Evolutionary conservation across 1,140 invertebrate species (phyloP).

Genomic region (Sarcophaga peregrina): DNA sequence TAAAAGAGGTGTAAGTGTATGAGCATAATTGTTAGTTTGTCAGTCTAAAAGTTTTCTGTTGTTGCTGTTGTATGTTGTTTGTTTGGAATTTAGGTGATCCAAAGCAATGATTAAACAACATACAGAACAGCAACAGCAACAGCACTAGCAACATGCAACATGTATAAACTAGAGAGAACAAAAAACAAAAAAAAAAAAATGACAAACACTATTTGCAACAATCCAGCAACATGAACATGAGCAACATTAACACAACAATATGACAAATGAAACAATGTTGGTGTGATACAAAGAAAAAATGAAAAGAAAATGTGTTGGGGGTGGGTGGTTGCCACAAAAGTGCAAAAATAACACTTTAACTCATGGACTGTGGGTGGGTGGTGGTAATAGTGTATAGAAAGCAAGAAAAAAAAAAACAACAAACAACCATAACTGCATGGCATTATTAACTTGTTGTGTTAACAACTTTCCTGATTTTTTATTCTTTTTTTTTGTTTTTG

Average conservation of each 20-base stretch:
- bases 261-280: conserved; percentile 36
- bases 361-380: background rate
- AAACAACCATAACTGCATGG: too few species aligned
- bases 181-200: background rate
- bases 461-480: background rate
- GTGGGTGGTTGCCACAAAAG: conserved; percentile 4
- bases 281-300: background rate
- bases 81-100: conserved; percentile 29
- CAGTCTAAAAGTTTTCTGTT: background rate
- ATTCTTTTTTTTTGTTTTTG: background rate
- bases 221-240: background rate
- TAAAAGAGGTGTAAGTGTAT: conserved; percentile 30
- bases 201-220: background rate
- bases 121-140: too few species aligned
- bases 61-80: background rate
- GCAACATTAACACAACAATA: conserved; percentile 26
- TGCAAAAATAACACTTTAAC: conserved; percentile 34
- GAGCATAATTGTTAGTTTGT: conserved; percentile 8
- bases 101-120: conserved; percentile 23
- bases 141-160: conserved; percentile 29
- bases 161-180: background rate
- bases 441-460: too few species aligned
- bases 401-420: background rate
- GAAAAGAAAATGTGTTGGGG: background rate
- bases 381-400: background rate